Base-by-base conservation (phyloP, 2,113 vertebrate genomes). In the Oncorhynchus nerka region DNA sequence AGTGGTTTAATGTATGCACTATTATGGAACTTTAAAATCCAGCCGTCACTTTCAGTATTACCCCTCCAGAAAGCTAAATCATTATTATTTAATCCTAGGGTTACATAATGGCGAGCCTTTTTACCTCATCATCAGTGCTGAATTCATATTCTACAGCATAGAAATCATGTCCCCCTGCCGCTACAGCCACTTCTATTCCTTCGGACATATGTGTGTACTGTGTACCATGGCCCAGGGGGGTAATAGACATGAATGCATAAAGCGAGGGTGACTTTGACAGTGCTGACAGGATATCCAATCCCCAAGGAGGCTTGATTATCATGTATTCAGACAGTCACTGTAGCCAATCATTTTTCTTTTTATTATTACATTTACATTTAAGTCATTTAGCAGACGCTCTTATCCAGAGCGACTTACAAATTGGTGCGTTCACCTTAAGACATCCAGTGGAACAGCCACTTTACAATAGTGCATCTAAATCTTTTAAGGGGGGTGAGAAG, bases 271-370 rank as follows among this genome's bases (percentile, higher is more conserved):
- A 48, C 66, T 77, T 80, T 68, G 8, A 0, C 20, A 68, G 76
- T 57, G 51, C 70, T 66, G 74, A 67, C 22, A 49, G 7, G 11
- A 55, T 55, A 55, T 19, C 51, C 51, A 55, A 19, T 55, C 51
- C 51, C 51, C 51, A 55, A 55, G 16, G 51, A 55, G 51, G 51
- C 5, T 55, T 55, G 51, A 55, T 55, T 51, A 26, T 32, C 49
- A 45, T 68, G n/a, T n/a, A 65, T 79, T 13, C 0, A 61, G 77
- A 67, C 73, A 73, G 70, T 71, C 24, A 5, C 4, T 62, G 68
- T 30, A 77, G 20, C 1, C 34, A 76, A 68, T 75, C 32, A 61
- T 76, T 73, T 68, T 26, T 77, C 34, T 70, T 12, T 30, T 80
- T 19, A 59, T 65, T n/a, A n/a, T n/a, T n/a, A n/a, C n/a, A n/a